Base-by-base conservation (phyloP, 1,140 invertebrate genomes). In the Temnothorax curvispinosus region DNA sequence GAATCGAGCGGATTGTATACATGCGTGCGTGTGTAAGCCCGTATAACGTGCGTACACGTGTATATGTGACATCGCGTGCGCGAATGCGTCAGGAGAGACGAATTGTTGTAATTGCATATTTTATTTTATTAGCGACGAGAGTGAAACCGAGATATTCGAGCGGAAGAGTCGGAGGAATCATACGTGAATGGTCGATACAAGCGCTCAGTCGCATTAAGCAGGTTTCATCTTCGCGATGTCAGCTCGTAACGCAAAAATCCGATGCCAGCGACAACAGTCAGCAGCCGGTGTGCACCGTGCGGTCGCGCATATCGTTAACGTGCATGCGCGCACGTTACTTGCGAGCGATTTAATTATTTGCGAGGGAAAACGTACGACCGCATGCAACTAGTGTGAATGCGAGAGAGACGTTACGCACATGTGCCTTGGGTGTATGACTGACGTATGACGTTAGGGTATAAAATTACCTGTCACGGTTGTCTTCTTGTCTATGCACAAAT, bases 401-500 rank as follows among this genome's bases (percentile, higher is more conserved):
- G 65, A 44, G 62, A 64, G 35, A 64, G 54, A 67, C 44, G 77
- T 87, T 50, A 38, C 41, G 78, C 86, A 88, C 89, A 86, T 84
- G 87, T 88, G 90, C 71, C 76, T 92, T 81, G 65, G 75, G 38
- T 88, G 90, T 90, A 91, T 91, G 90, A 90, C 89, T 90, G 90
- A 94, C 87, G 91, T 92, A 94, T 93, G 92, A 94, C 93, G 92
- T 87, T 93, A 92, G 93, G 65, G 93, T 94, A 94, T 92, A 91
- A 92, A 91, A 95, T 95, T 95, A 95, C 94, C 94, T 94, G 92
- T 93, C 92, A 95, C 92, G 91, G 93, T 94, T 95, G 94, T 95
- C 95, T 95, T 94, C 90, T 95, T 95, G 93, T 95, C 94, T 94
- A 95, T 94, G 94, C 95, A 95, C 94, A 95, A 95, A 95, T 95